Base-by-base conservation (phyloP, 2,797 vertebrate species). In the Rhinogobio ventralis region DNA sequence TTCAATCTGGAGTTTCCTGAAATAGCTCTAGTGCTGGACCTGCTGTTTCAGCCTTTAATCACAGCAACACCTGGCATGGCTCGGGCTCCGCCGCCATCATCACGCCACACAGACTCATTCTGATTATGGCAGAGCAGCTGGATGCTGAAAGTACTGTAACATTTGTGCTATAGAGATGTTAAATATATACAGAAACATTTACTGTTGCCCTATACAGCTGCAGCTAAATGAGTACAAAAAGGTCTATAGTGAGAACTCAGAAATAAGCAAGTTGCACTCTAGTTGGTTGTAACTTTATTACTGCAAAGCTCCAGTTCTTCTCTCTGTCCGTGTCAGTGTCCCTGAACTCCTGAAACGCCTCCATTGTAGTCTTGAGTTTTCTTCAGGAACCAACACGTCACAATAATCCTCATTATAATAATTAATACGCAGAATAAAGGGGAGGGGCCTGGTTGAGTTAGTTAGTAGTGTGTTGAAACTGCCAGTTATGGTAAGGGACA, bases 1-100 rank as follows among this genome's bases (percentile, higher is more conserved):
- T 94, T 94, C 92, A 93, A 93, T 94, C 93, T 93, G 92, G 88
- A 73, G 72, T 88, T 36, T 33, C 92, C 92, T 91, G 90, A 93
- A 94, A 94, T 92, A 93, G 90, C 89, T 78, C 42, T 1, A 87
- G 73, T 51, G 36, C 53, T 20, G 7, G 72, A 49, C 82, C 86
- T 79, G 74, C 86, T 82, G 74, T 85, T 80, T 79, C 46, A 79
- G 69, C 28, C 75, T 82, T 51, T 80, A 87, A 87, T 87, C 86
- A 83, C 76, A 25, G 62, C 80, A 68, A 74, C 86, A 87, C 86
- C 86, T 85, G 86, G 74, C 83, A 79, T 8, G 25, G 79, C 79
- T 62, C 28, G 7, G 62, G 42, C 45, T 28, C 53, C 25, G 66
- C 53, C n/a, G 10, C 36, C 76, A 46, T 33, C 33, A 28, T n/a